These are phyloP conservation scores for Rana temporaria DNA, from an alignment of 2,113 vertebrate species.

Conservation along the genomic window DNA sequence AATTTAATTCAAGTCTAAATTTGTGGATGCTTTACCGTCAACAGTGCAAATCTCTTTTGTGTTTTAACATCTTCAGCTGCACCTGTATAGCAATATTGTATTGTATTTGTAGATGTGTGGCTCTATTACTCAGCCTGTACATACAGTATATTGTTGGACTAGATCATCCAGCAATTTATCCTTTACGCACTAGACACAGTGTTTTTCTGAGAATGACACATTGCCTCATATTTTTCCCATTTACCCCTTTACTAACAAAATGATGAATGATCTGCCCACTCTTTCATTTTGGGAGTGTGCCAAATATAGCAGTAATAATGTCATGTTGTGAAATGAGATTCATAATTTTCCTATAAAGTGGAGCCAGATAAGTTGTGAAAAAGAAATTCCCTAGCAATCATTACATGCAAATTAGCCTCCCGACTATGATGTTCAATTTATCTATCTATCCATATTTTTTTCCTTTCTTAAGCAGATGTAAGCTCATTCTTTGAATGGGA, in stretches of 20 bases:
- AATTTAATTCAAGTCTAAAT: too few relatives aligned
- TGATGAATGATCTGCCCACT: slow-evolving; percentile 35
- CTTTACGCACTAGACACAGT: background rate
- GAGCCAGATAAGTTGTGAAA: slow-evolving; percentile 33
- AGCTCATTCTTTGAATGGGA: background rate
- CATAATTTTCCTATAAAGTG: slow-evolving; percentile 41
- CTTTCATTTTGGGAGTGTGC: slow-evolving; percentile 37
- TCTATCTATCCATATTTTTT: background rate
- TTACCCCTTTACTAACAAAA: slow-evolving; percentile 36
- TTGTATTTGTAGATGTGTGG: too few relatives aligned
- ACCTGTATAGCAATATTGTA: too few relatives aligned
- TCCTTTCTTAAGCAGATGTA: background rate
- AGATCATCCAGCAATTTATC: slow-evolving; percentile 14
- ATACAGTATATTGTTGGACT: background rate
- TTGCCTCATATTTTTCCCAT: slow-evolving; percentile 33
- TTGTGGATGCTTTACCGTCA: too few relatives aligned
- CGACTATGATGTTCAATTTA: slow-evolving; percentile 6
- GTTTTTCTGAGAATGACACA: slow-evolving; percentile 34
- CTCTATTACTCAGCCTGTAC: too few relatives aligned
- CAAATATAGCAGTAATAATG: slow-evolving; percentile 31
- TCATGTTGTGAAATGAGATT: slow-evolving; percentile 21
- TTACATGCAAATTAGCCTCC: slow-evolving; percentile 48
- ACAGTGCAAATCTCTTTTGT: too few relatives aligned
- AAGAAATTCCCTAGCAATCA: slow-evolving; percentile 39
- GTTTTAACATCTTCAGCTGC: too few relatives aligned